These are phyloP conservation scores for Clinocottus analis DNA, from an alignment of 2,113 vertebrate genomes.

Conservation along the genomic window DNA sequence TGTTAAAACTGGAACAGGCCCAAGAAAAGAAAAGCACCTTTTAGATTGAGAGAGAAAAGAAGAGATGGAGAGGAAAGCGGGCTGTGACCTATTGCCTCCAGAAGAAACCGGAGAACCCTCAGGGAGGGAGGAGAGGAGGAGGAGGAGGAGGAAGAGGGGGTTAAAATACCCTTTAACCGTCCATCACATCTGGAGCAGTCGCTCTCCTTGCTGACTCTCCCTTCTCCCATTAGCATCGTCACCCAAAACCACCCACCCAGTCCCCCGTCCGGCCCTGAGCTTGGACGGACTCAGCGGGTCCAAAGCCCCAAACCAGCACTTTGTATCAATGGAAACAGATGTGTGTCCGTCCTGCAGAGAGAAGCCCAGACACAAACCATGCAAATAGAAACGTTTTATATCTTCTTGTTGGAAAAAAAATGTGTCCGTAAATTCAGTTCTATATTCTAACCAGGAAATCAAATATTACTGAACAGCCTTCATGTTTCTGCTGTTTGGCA, in stretches of 20 bases:
- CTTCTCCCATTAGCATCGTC: slow-evolving; percentile 13
- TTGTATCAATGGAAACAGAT: slow-evolving; percentile 33
- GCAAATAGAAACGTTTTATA: neutral
- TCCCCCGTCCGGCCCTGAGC: slow-evolving; percentile 20
- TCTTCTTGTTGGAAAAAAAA: slow-evolving; percentile 6
- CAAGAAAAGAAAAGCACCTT: slow-evolving; percentile 52
- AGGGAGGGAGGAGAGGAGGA: too few relatives aligned
- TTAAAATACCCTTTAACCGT: slow-evolving; percentile 19
- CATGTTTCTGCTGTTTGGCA: slow-evolving; percentile 14
- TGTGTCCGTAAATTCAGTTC: slow-evolving; percentile 26
- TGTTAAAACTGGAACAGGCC: slow-evolving; percentile 37
- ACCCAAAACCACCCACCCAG: slow-evolving; percentile 16
- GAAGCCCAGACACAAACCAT: slow-evolving; percentile 4
- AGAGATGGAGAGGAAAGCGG: neutral
- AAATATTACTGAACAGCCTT: slow-evolving; percentile 32
- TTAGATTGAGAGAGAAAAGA: slow-evolving; percentile 29
- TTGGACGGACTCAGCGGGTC: neutral
- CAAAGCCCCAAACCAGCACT: slow-evolving; percentile 19
- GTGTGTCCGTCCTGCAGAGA: slow-evolving; percentile 11
- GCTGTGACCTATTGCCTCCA: slow-evolving; percentile 41
- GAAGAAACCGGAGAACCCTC: slow-evolving; percentile 50
- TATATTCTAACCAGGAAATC: slow-evolving; percentile 46
- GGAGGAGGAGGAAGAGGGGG: too few relatives aligned
- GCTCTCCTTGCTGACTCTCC: slow-evolving; percentile 1
- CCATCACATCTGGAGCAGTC: slow-evolving; percentile 59